Conservation (phyloP, 2,888 invertebrate genomes). For the Brachynemurus nebulosus region DNA sequence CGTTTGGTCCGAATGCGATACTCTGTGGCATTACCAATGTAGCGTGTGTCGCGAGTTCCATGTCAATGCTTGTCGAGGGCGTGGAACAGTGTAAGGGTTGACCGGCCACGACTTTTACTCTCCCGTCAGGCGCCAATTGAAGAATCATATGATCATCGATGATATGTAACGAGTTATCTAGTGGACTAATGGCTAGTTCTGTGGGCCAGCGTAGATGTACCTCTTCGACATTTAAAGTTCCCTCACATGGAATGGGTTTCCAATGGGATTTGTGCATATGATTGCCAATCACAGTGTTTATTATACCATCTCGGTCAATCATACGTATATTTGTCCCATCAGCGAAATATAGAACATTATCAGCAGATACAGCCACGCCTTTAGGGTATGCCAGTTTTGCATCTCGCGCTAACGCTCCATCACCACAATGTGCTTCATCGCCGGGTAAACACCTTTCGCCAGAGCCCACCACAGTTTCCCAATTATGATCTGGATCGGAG, state of each 20-base stretch:
- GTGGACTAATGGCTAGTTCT: slow-evolving; percentile 82
- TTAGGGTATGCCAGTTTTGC: slow-evolving; percentile 94
- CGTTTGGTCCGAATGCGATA: slow-evolving; percentile 84
- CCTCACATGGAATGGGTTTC: slow-evolving; percentile 88
- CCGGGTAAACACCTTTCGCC: slow-evolving; percentile 88
- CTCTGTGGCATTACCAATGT: slow-evolving; percentile 88
- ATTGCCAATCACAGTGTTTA: slow-evolving; percentile 83
- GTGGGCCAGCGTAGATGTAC: slow-evolving; percentile 95
- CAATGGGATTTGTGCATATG: slow-evolving; percentile 89
- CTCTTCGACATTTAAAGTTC: slow-evolving; percentile 81
- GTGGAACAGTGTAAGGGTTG: slow-evolving; percentile 85
- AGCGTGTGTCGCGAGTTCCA: slow-evolving; percentile 81
- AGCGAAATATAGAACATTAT: slow-evolving; percentile 86
- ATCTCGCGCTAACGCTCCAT: slow-evolving; percentile 81
- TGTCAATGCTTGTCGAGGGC: slow-evolving; percentile 62
- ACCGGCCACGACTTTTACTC: slow-evolving; percentile 87
- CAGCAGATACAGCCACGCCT: slow-evolving; percentile 86
- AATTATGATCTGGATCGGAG: slow-evolving; percentile 78
- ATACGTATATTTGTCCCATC: slow-evolving; percentile 87
- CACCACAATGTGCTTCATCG: slow-evolving; percentile 91
- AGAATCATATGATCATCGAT: slow-evolving; percentile 94
- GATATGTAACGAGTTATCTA: slow-evolving; percentile 89
- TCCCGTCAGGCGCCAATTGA: slow-evolving; percentile 79
- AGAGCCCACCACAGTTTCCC: slow-evolving; percentile 90
- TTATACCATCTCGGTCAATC: slow-evolving; percentile 84